Evolutionary conservation across 2,113 vertebrate genomes (phyloP), one percentile per base, ranked within the genome.

Genomic region (Sitta europaea): DNA sequence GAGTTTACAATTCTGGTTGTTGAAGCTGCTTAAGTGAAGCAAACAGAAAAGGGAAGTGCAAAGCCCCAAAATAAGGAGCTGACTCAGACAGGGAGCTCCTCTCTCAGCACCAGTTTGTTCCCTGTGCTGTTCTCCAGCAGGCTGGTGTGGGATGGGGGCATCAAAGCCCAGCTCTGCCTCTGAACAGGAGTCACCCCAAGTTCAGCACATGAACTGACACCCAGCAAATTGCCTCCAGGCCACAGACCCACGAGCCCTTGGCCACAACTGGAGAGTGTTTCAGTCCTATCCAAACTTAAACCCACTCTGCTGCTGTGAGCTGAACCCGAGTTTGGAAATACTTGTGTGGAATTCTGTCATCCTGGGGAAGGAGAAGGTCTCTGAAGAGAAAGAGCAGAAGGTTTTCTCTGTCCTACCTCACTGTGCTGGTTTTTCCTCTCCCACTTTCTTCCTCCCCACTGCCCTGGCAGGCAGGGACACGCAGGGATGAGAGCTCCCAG

Each of bases 61-160:
- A 70, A 96, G 66, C 14, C 5, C 25, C 36, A 12, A 27, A 84
- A 31, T 3, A 13, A 58, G 47, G 42, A 72, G 36, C 48, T 5
- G 33, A n/a, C 65, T 2, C 3, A 53, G 31, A 77, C 57, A 91
- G 65, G 42, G 35, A 86, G 48, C 66, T 85, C 47, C 31, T 47
- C 42, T 2, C 42, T 9, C 62, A 68, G 83, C 62, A 59, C 2
- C 66, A 48, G 16, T 25, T 58, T 55, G 77, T 22, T 65, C 59
- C 36, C 58, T 17, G 8, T 0, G 1, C 36, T 53, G 54, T 4
- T 6, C 24, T 22, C 17, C 71, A 22, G 14, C 0, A 0, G 45
- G 36, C 71, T 31, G 38, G 6, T 1, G 6, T 29, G 58, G 53
- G 54, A 70, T 3, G 4, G 2, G 1, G 0, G 22, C 73, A 71